phyloP scores from a whole-genome alignment of 2,113 vertebrate genomes.

The Cettia cetti region DNA sequence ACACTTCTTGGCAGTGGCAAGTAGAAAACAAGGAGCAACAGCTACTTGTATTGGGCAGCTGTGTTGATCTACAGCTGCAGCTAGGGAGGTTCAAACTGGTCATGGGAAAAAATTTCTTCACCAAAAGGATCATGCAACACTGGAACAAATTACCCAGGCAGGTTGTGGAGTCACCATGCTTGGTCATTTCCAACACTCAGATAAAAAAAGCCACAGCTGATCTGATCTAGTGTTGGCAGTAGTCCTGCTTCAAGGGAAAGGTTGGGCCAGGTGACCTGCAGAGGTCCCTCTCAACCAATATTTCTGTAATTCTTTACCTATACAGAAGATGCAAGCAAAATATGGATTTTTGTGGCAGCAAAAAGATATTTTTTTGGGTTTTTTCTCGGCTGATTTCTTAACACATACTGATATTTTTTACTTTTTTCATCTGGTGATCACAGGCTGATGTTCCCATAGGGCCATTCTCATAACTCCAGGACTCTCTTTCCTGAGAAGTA shows the following conservation, averaged over 20 bases:
- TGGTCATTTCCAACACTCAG: neutral
- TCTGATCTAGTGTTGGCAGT: neutral
- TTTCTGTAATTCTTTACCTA: neutral
- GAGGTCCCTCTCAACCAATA: conserved; percentile 62
- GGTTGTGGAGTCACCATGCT: neutral
- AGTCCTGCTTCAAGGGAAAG: neutral
- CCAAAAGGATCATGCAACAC: neutral
- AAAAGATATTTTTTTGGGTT: neutral
- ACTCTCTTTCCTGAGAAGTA: neutral
- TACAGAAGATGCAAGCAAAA: neutral
- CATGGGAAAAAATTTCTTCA: neutral
- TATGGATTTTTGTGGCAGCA: neutral
- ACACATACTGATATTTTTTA: neutral
- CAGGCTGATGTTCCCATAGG: neutral
- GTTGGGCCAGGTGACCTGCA: conserved; percentile 15
- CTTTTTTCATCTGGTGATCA: neutral
- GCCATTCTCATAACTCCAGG: neutral
- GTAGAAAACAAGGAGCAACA: neutral
- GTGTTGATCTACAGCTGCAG: neutral
- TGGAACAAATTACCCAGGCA: neutral
- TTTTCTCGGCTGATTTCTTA: neutral
- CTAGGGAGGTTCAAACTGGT: neutral
- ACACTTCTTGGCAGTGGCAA: neutral
- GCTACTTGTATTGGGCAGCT: neutral
- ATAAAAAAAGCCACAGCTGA: neutral